Evolutionary conservation across 2,797 vertebrate genomes (phyloP).

Genomic region (Sebastes iracundus): DNA sequence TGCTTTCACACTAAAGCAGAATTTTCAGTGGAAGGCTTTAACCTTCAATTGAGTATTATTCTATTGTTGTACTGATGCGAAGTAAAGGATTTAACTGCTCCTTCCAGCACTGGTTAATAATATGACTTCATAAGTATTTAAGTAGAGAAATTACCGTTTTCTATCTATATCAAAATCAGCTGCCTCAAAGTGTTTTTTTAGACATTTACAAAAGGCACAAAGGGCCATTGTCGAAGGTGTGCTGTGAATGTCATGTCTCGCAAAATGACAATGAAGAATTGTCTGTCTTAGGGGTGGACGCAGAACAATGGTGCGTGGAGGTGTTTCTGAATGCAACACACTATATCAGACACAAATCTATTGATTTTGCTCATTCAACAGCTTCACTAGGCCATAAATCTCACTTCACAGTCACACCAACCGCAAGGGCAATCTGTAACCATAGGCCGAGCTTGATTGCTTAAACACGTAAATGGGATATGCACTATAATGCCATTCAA

Average conservation of each 20-base stretch:
- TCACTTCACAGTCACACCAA: slow-evolving; percentile 55
- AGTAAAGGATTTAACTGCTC: slow-evolving; percentile 2
- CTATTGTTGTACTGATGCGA: background rate
- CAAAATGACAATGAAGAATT: slow-evolving; percentile 58
- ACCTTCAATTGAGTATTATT: background rate
- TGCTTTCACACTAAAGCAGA: background rate
- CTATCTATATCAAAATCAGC: slow-evolving; percentile 43
- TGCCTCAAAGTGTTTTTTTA: slow-evolving; percentile 28
- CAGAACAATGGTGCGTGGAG: slow-evolving; percentile 54
- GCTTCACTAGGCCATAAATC: slow-evolving; percentile 66
- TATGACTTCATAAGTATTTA: background rate
- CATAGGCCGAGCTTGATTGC: slow-evolving; percentile 45
- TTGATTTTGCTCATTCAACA: slow-evolving; percentile 70
- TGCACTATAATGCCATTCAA: slow-evolving; percentile 29
- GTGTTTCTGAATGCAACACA: slow-evolving; percentile 62
- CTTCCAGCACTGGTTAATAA: slow-evolving; percentile 5
- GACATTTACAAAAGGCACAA: slow-evolving; percentile 29
- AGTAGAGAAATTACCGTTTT: background rate
- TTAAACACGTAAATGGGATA: slow-evolving; percentile 38
- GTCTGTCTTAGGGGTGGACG: slow-evolving; percentile 45
- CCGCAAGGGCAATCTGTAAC: slow-evolving; percentile 57
- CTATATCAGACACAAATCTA: slow-evolving; percentile 71
- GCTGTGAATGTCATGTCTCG: slow-evolving; percentile 48
- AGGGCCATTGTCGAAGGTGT: slow-evolving; percentile 25
- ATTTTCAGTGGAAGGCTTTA: background rate